Conservation (phyloP, 2,797 vertebrate genomes). For the Gambelia wislizenii region DNA sequence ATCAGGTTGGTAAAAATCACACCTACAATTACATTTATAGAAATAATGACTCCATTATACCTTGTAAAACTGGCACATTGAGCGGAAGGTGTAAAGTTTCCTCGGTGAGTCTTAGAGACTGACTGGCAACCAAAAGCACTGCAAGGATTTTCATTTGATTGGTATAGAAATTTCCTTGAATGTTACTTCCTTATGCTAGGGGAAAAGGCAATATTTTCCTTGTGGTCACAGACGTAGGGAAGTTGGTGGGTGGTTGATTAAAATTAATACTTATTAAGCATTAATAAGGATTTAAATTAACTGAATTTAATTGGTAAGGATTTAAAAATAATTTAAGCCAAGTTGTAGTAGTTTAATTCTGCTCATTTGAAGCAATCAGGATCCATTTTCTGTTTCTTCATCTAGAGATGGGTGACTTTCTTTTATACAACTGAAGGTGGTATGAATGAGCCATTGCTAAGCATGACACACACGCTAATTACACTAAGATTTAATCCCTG, state of each 20-base stretch:
- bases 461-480: background rate
- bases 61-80: slow-evolving; percentile 62
- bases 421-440: background rate
- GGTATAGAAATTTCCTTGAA: slow-evolving; percentile 63
- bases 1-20: slow-evolving; percentile 53
- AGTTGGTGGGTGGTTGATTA: slow-evolving; percentile 23
- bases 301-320: background rate
- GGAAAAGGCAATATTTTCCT: background rate
- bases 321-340: background rate
- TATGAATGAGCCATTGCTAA: background rate
- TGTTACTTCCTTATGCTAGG: slow-evolving; percentile 8
- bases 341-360: slow-evolving; percentile 31
- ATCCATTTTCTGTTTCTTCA: slow-evolving; percentile 3
- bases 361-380: background rate
- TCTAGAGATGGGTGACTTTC: background rate
- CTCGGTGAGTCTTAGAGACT: slow-evolving; percentile 25
- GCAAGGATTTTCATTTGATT: slow-evolving; percentile 64
- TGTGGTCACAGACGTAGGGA: slow-evolving; percentile 32
- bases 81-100: slow-evolving; percentile 63
- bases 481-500: background rate
- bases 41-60: slow-evolving; percentile 67
- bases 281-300: background rate
- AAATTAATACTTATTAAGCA: slow-evolving; percentile 28
- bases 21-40: slow-evolving; percentile 47
- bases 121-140: slow-evolving; percentile 55